These are phyloP conservation scores for Vanessa tameamea DNA, from an alignment of 1,140 invertebrate species.

Conservation along the genomic window DNA sequence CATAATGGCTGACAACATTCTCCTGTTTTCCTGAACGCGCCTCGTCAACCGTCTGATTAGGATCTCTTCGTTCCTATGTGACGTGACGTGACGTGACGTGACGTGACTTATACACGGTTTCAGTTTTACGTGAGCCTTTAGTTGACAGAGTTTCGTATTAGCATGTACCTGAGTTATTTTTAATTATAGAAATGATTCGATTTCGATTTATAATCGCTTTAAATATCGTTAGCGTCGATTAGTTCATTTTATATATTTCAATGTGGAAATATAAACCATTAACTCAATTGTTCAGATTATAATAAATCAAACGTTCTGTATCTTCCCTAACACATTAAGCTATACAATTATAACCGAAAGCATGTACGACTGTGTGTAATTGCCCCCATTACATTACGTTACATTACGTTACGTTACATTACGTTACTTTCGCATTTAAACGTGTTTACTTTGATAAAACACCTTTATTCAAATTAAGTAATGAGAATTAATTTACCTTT, in stretches of 20 bases:
- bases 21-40: background rate
- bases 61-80: background rate
- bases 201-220: too few relatives aligned
- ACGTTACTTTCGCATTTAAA: background rate
- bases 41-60: conserved; percentile 11
- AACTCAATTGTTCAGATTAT: background rate
- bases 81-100: background rate
- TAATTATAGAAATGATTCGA: too few relatives aligned
- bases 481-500: background rate
- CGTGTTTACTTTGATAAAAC: background rate
- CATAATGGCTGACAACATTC: background rate
- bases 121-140: background rate
- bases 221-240: too few relatives aligned
- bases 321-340: background rate
- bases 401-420: too few relatives aligned
- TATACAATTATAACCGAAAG: background rate
- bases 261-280: too few relatives aligned
- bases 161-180: background rate
- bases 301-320: background rate
- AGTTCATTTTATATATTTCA: too few relatives aligned
- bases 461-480: conserved; percentile 8
- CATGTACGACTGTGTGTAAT: background rate
- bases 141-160: background rate
- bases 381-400: conserved; percentile 1
- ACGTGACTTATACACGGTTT: conserved; percentile 3